phyloP scores from a whole-genome alignment of 2,113 vertebrate species.

The Marmota flaviventris region DNA sequence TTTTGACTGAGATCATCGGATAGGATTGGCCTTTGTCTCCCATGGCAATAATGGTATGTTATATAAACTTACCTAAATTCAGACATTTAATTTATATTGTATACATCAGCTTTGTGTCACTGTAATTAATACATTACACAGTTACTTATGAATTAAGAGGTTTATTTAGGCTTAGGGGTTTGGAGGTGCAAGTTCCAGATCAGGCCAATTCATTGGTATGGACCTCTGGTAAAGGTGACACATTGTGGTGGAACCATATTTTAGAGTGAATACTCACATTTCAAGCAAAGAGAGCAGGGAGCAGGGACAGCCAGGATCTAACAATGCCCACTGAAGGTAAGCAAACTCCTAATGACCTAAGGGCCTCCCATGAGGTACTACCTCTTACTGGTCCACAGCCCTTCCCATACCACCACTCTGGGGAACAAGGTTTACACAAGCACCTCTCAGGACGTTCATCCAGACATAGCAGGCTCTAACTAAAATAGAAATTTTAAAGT shows the following conservation, averaged over 20 bases:
- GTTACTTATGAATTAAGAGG: not conserved
- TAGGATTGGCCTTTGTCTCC: not conserved
- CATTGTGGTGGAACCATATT: not conserved
- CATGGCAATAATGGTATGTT: not conserved
- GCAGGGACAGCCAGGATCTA: not conserved
- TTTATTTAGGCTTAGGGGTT: not conserved
- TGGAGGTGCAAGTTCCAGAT: not conserved
- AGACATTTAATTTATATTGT: not conserved
- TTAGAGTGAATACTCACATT: not conserved
- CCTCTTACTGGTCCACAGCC: not conserved
- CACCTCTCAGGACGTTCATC: not conserved
- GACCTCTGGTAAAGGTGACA: not conserved
- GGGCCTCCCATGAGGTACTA: no score
- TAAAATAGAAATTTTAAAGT: conserved; percentile 27
- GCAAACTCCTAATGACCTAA: not conserved
- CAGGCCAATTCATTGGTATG: accelerated
- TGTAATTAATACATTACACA: not conserved
- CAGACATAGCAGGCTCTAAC: not conserved
- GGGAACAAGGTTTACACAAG: not conserved
- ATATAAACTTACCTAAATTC: not conserved
- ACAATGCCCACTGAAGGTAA: not conserved
- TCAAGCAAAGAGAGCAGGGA: not conserved
- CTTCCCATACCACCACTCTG: not conserved
- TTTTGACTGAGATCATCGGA: not conserved
- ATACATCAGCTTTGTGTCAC: not conserved